Base-by-base conservation (phyloP, 2,888 invertebrate genomes). In the Ferrisia virgata region DNA sequence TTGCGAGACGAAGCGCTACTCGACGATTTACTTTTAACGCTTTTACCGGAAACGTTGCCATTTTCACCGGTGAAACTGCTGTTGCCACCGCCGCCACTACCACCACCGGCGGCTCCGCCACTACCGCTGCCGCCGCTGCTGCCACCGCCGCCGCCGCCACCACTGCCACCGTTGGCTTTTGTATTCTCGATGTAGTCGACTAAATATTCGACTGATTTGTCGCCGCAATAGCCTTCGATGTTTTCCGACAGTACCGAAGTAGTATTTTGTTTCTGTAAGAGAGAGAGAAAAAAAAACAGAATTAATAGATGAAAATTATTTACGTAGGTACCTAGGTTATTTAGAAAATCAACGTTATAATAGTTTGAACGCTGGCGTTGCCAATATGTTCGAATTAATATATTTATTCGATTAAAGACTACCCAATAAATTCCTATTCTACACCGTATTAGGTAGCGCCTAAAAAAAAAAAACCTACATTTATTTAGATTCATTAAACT, bases 191-290 rank as follows among this genome's bases (percentile, higher is more conserved):
- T 84, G 40, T 79, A 84, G 36, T 79, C 69, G n/a, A 84, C 31
- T 4, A 84, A 36, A 18, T 79, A 22, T 28, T 40, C 58, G 33
- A 84, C 18, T 8, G 79, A 79, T 39, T 79, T 79, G 31, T 79
- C 79, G 40, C 84, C 84, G 79, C 84, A 79, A 31, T 84, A 39
- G 9, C 84, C 84, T 40, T 53, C 79, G 43, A 84, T 79, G 69
- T 79, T 69, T 58, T 84, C 84, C 18, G 84, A 72, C 1, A 83
- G 72, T 15, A 76, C 72, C 72, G 72, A 76, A 18, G 72, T 76
- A n/a, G 72, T 76, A 18, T 76, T 76, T 36, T 76, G 72, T 76
- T 76, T 76, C 72, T 76, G 72, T 33, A 2, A 53, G 11, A 39
- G 6, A 39, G 3, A 64, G 28, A 1, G 5, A 28, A 64, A 64